A percentile compares a stretch with the other conserved stretches of the same genome.
Conservation (phyloP, 2,797 vertebrate genomes). For the Saxicola maurus region DNA sequence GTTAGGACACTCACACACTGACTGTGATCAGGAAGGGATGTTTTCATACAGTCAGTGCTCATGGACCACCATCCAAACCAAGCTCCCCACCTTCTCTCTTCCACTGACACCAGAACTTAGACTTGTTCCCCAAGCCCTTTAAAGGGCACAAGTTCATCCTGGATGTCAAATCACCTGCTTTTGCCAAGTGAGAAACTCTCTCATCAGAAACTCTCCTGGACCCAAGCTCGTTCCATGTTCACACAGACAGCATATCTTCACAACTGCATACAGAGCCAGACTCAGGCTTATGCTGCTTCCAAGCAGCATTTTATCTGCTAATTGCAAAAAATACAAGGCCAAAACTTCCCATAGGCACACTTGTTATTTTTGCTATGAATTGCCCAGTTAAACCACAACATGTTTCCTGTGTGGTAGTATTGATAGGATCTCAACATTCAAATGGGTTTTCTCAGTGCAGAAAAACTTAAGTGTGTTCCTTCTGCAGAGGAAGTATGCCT, state of each 20-base stretch:
- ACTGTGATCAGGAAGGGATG: neutral
- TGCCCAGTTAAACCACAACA: neutral
- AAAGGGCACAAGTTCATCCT: neutral
- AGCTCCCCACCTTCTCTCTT: neutral
- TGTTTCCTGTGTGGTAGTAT: neutral
- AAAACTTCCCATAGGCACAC: fast-evolving
- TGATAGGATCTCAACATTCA: neutral
- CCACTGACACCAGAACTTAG: neutral
- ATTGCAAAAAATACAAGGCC: neutral
- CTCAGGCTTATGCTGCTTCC: neutral
- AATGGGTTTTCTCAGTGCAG: neutral
- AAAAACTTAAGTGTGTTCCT: neutral
- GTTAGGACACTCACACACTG: fast-evolving
- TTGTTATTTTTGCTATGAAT: neutral
- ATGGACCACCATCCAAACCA: neutral
- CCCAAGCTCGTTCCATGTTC: fast-evolving
- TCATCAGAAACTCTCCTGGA: neutral
- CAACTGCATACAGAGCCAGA: neutral
- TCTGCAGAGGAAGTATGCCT: neutral
- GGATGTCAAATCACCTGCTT: neutral
- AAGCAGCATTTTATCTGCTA: neutral
- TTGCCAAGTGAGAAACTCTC: neutral
- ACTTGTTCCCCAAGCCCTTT: neutral
- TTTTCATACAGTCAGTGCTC: neutral
- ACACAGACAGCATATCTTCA: fast-evolving